Evolutionary conservation across 2,797 vertebrate genomes (phyloP), one percentile per base, ranked within the genome.

Genomic region (Enteromius anoplus): DNA sequence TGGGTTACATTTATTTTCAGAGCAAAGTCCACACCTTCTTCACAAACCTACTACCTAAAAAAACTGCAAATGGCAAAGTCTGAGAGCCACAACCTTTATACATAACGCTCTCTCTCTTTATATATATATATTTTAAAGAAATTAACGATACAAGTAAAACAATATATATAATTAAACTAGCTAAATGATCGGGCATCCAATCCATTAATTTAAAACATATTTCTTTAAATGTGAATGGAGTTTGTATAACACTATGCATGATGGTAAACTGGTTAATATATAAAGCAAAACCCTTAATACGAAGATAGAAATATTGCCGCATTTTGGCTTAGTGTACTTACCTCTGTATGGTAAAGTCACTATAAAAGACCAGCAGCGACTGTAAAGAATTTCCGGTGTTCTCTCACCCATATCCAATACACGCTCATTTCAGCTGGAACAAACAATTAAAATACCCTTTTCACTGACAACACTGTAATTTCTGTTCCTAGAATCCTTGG

Each of bases 331-430:
- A 62, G 37, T 19, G 34, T n/a, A 29, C 85, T 86, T 82, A 86
- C 88, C 86, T 81, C 76, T 62, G 37, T 34, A 45, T 47, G 66
- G 88, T 78, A 89, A 85, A 90, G 89, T 86, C 14, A 90, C 91
- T 88, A 89, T 92, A 93, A 93, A 92, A 92, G 92, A 94, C 91
- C 83, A 88, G 87, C 90, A 83, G 91, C 87, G 93, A 90, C 87
- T 89, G 86, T 89, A 89, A 87, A 90, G 42, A 73, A 91, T 91
- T 93, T 94, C 93, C 92, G 92, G 92, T 90, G 89, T 90, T 80
- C 89, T 91, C 90, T 88, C 60, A 87, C 51, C 37, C 72, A 85
- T 86, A 84, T 79, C 83, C 72, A 85, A 87, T 85, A 85, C 88
- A 78, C 86, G 82, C 87, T 81, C 76, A 37, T 14, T 66, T 49